Conservation (phyloP, 1,140 invertebrate species). For the Heliconius himera region DNA sequence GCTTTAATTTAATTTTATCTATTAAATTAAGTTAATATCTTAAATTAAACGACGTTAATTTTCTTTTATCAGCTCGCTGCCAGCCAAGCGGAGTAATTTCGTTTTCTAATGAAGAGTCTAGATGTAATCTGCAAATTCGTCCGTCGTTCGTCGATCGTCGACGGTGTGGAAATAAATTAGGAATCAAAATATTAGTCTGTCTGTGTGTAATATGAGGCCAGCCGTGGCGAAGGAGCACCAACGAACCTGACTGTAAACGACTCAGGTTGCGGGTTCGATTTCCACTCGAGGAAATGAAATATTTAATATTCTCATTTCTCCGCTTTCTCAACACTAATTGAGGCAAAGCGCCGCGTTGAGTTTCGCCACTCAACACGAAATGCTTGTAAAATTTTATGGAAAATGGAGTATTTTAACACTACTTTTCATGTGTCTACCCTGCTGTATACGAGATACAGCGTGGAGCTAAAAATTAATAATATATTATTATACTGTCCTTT, state of each 20-base stretch:
- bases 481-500: too few species aligned
- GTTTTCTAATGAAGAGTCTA: conserved; percentile 16
- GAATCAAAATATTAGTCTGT: conserved; percentile 1
- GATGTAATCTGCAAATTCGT: conserved; percentile 6
- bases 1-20: background rate
- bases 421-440: too few species aligned
- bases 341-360: too few species aligned
- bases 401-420: too few species aligned
- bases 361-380: background rate
- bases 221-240: too few species aligned
- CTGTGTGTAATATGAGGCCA: too few species aligned
- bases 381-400: background rate
- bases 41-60: conserved; percentile 5
- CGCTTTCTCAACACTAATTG: too few species aligned
- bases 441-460: background rate
- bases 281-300: too few species aligned
- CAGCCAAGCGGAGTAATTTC: conserved; percentile 16
- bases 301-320: too few species aligned
- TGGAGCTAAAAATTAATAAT: background rate
- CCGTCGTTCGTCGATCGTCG: background rate
- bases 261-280: too few species aligned
- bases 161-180: background rate
- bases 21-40: conserved; percentile 9
- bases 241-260: too few species aligned
- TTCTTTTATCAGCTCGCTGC: conserved; percentile 13